Evolutionary conservation across 2,113 vertebrate genomes (phyloP).

Genomic region (Gasterosteus aculeatus): DNA sequence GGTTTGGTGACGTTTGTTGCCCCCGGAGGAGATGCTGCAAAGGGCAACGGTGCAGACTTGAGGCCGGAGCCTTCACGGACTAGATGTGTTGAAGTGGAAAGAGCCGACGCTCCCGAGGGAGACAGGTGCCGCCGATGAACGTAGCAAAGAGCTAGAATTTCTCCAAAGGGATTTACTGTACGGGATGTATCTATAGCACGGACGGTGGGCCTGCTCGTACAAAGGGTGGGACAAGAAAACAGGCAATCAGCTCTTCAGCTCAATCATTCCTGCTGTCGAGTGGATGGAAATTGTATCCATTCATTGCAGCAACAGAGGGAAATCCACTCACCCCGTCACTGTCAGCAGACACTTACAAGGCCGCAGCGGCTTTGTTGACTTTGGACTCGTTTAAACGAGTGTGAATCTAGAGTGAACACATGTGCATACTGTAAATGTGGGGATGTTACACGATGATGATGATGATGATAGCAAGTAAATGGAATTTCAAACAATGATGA

Average conservation of each 20-base stretch:
- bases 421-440: background rate
- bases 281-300: slow-evolving; percentile 46
- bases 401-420: slow-evolving; percentile 1
- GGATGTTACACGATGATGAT: background rate
- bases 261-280: slow-evolving; percentile 35
- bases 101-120: slow-evolving; percentile 5
- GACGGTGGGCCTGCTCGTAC: slow-evolving; percentile 6
- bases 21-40: background rate
- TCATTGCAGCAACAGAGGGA: slow-evolving; percentile 24
- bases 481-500: background rate
- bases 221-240: slow-evolving; percentile 2
- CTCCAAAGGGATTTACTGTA: slow-evolving; percentile 32
- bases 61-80: background rate
- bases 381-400: slow-evolving; percentile 12
- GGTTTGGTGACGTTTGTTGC: slow-evolving; percentile 32
- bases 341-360: slow-evolving; percentile 14
- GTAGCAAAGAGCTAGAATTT: slow-evolving; percentile 34
- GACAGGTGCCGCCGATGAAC: slow-evolving; percentile 43
- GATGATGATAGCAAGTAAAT: background rate
- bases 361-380: slow-evolving; percentile 24
- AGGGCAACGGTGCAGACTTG: background rate
- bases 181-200: slow-evolving; percentile 35
- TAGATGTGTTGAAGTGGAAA: slow-evolving; percentile 30
- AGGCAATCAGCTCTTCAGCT: slow-evolving; percentile 13
- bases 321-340: slow-evolving; percentile 26